These are phyloP conservation scores for Syngnathus typhle DNA, from an alignment of 2,113 vertebrate genomes.

Conservation along the genomic window DNA sequence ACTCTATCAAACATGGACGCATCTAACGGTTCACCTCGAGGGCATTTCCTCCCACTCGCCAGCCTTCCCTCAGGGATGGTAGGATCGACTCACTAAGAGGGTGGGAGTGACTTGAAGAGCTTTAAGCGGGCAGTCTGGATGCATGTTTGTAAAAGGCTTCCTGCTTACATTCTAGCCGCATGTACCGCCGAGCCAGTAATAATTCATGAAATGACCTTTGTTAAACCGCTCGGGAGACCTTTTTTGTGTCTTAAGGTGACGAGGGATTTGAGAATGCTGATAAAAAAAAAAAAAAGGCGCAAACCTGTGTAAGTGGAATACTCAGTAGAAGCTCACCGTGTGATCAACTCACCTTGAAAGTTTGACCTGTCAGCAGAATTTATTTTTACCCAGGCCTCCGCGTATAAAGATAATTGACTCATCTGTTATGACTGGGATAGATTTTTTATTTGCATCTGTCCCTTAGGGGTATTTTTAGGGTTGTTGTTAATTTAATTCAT, in stretches of 20 bases:
- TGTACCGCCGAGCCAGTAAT: no score
- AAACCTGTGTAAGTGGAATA: slow-evolving; percentile 17
- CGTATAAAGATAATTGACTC: slow-evolving; percentile 4
- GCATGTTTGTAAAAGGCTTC: background rate
- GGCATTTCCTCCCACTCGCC: slow-evolving; percentile 32
- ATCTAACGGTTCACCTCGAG: slow-evolving; percentile 18
- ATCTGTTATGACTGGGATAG: background rate
- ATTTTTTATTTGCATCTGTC: no score
- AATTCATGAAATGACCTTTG: slow-evolving; percentile 30
- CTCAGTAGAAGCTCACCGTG: slow-evolving; percentile 10
- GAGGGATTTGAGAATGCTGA: background rate
- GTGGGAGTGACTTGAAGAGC: slow-evolving; percentile 21
- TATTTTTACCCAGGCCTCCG: slow-evolving; percentile 42
- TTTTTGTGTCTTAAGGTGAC: background rate
- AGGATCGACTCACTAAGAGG: slow-evolving; percentile 28
- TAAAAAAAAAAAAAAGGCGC: background rate
- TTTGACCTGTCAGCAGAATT: slow-evolving; percentile 40
- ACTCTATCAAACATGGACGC: slow-evolving; percentile 6
- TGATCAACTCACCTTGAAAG: slow-evolving; percentile 26
- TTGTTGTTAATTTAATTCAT: no score
- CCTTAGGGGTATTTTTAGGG: no score
- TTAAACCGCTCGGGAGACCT: slow-evolving; percentile 8
- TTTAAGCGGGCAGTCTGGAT: background rate
- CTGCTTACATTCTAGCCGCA: no score
- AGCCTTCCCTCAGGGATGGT: slow-evolving; percentile 22